These are phyloP conservation scores for Phrynosoma blainvillii DNA, from an alignment of 2,113 vertebrate genomes.

Conservation along the genomic window DNA sequence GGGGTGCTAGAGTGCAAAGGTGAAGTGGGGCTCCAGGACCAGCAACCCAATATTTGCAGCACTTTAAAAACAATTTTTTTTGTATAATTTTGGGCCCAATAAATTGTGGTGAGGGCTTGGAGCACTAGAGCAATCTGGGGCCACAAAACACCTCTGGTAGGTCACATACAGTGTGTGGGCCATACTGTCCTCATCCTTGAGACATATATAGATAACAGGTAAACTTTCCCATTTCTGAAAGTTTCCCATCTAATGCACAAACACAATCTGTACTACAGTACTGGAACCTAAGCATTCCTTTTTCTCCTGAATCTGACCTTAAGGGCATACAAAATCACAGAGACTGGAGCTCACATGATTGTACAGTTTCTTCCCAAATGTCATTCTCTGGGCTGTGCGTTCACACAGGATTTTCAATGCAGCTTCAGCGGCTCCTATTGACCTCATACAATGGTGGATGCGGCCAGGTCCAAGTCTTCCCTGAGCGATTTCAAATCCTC, in stretches of 20 bases:
- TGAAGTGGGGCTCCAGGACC: no score
- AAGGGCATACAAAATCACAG: background rate
- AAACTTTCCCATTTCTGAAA: background rate
- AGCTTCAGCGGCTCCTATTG: slow-evolving; percentile 81
- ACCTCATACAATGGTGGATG: slow-evolving; percentile 94
- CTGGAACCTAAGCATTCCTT: background rate
- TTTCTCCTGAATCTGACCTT: background rate
- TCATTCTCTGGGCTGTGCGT: slow-evolving; percentile 75
- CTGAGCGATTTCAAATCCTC: slow-evolving; percentile 93
- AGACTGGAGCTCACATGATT: slow-evolving; percentile 81
- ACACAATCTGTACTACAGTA: fast-evolving
- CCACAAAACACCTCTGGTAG: no score
- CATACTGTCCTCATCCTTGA: no score
- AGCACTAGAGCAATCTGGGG: no score
- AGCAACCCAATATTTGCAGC: no score
- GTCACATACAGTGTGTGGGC: no score
- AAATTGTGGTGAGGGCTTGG: no score
- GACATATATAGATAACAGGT: no score
- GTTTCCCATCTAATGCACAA: background rate
- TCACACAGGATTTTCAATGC: slow-evolving; percentile 87
- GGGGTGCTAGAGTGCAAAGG: no score
- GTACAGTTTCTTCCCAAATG: slow-evolving; percentile 89
- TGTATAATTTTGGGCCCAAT: no score
- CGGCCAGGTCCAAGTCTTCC: slow-evolving; percentile 89
- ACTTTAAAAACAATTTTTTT: no score